These are phyloP conservation scores for Brachionus paranguensis DNA, from an alignment of 1,140 invertebrate genomes.

Conservation along the genomic window DNA sequence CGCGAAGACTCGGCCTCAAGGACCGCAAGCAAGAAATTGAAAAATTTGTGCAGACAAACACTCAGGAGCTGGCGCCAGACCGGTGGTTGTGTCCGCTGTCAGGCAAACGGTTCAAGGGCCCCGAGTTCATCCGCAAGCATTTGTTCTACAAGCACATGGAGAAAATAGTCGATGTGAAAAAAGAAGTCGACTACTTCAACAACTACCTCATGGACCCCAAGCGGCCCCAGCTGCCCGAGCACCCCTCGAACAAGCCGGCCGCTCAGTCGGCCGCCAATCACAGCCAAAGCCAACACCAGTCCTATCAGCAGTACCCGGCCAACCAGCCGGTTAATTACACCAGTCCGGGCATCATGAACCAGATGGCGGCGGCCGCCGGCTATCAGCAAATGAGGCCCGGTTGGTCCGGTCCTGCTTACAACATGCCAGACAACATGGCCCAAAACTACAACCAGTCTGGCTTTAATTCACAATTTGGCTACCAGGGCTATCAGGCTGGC, in stretches of 20 bases:
- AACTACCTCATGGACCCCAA: conserved; percentile 92
- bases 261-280: neutral
- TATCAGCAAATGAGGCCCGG: neutral
- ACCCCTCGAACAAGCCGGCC: conserved; percentile 62
- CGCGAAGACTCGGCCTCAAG: conserved; percentile 17
- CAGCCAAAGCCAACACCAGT: neutral
- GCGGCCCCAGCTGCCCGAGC: conserved; percentile 83
- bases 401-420: neutral
- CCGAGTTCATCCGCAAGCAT: conserved; percentile 96
- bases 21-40: conserved; percentile 26
- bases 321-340: conserved; percentile 14
- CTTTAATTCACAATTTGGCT: conserved; percentile 1
- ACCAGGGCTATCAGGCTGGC: neutral
- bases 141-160: conserved; percentile 95
- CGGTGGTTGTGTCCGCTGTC: conserved; percentile 97
- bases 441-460: neutral
- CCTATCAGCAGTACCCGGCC: neutral
- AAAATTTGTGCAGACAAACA: conserved; percentile 51
- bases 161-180: conserved; percentile 90
- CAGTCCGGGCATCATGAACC: neutral
- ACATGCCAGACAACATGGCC: neutral
- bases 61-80: conserved; percentile 88
- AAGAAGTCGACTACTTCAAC: conserved; percentile 93
- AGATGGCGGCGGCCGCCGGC: neutral
- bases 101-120: conserved; percentile 98